Evolutionary conservation across 2,113 vertebrate genomes (phyloP), one percentile per base, ranked within the genome.

Genomic region (Pachypanchax playfairii): DNA sequence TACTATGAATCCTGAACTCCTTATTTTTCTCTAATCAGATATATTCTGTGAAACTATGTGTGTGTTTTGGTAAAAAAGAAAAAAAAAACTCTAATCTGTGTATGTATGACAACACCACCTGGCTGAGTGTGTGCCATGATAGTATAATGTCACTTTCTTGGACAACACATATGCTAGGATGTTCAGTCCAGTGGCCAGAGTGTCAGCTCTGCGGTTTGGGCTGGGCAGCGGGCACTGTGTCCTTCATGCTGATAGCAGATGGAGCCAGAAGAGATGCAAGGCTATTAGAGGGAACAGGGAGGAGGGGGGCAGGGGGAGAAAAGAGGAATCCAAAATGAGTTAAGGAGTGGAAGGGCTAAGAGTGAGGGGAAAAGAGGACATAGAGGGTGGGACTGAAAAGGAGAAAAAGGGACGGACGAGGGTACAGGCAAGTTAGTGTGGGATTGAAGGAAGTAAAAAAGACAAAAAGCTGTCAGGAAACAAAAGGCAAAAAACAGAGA

Each of bases 201-300:
- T 84, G 79, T 77, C 84, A 89, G 71, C 85, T 77, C 76, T 29
- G 48, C 59, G 64, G 65, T 73, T 75, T 65, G 71, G 59, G 55
- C 82, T 73, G 73, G 78, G 70, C 78, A 83, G 72, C 74, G 72
- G 68, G 82, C 83, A 80, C 36, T 3, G 58, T 82, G 86, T 73
- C 83, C 86, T 86, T 86, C 78, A 79, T 82, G 81, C 71, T 70
- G 58, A 28, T 73, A 75, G 81, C 86, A 88, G 83, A 87, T 86
- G 83, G 86, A 83, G 78, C 70, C 73, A 73, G 71, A 67, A 41
- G 71, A 87, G 73, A 84, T 44, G 21, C 13, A 11, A 70, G 51
- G 63, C 78, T 79, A 73, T 84, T 80, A 81, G 71, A 58, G 43
- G 64, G 59, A 65, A 77, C 35, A 44, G 20, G 36, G 35, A 52